Percentiles rank a stretch among this genome's conserved stretches.
Conservation (phyloP, 2,888 invertebrate species). For the Perizoma affinitatum region DNA sequence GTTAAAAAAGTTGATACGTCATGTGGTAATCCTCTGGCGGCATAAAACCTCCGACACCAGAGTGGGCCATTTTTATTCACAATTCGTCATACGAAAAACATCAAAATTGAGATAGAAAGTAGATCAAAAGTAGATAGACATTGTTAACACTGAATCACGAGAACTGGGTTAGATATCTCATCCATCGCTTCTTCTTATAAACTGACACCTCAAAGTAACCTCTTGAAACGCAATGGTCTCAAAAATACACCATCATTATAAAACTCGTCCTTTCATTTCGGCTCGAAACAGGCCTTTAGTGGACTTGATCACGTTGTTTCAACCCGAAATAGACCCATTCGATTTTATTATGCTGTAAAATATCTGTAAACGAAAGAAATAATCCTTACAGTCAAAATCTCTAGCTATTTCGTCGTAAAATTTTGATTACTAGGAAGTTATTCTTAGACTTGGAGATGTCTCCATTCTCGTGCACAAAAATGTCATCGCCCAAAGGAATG, state of each 20-base stretch:
- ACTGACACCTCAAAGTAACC: not conserved
- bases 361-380: conserved; percentile 20
- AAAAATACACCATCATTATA: not conserved
- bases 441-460: not conserved
- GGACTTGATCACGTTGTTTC: conserved; percentile 38
- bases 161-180: no score
- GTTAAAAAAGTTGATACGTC: no score
- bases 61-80: no score
- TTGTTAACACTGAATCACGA: no score
- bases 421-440: conserved; percentile 5
- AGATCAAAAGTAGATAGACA: no score
- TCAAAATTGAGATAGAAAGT: no score
- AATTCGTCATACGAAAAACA: no score
- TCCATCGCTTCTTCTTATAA: not conserved
- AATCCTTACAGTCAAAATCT: conserved; percentile 15
- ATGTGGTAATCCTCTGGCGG: no score
- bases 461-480: no score
- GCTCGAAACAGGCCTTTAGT: conserved; percentile 8
- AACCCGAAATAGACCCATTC: conserved; percentile 7
- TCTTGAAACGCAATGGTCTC: no score
- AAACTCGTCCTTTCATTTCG: not conserved
- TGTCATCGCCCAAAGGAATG: no score
- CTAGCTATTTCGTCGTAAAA: conserved; percentile 14
- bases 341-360: conserved; percentile 30
- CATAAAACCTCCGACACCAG: no score